phyloP scores from a whole-genome alignment of 2,888 invertebrate genomes.

The Agonopterix arenella region DNA sequence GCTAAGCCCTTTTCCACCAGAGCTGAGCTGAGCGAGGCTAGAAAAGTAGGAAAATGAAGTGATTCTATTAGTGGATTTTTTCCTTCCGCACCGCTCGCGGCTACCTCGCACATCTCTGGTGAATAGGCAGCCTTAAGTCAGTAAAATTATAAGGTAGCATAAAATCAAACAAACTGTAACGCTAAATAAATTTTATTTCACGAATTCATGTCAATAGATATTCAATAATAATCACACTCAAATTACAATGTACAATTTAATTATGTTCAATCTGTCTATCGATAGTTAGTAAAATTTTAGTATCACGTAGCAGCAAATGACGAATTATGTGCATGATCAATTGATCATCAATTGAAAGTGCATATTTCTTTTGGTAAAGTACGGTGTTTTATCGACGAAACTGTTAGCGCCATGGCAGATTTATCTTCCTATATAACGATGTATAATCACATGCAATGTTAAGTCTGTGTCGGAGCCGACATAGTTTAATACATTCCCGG shows the following conservation, averaged over 20 bases:
- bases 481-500: too few relatives aligned
- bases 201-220: conserved; percentile 50
- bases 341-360: conserved; percentile 20
- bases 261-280: conserved; percentile 42
- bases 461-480: too few relatives aligned
- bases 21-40: too few relatives aligned
- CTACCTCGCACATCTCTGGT: too few relatives aligned
- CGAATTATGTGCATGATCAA: conserved; percentile 4
- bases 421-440: conserved; percentile 1
- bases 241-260: conserved; percentile 43
- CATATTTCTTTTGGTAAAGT: conserved; percentile 6
- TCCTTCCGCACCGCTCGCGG: too few relatives aligned
- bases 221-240: conserved; percentile 46
- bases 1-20: too few relatives aligned
- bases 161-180: conserved; percentile 46
- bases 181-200: conserved; percentile 64
- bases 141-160: too few relatives aligned
- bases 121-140: too few relatives aligned
- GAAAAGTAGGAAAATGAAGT: too few relatives aligned
- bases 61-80: too few relatives aligned
- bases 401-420: conserved; percentile 16
- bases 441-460: background rate
- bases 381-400: background rate
- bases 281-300: conserved; percentile 36
- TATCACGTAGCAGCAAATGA: conserved; percentile 43